These are phyloP conservation scores for Microtus montanus DNA, from an alignment of 2,113 vertebrate species.

Conservation along the genomic window DNA sequence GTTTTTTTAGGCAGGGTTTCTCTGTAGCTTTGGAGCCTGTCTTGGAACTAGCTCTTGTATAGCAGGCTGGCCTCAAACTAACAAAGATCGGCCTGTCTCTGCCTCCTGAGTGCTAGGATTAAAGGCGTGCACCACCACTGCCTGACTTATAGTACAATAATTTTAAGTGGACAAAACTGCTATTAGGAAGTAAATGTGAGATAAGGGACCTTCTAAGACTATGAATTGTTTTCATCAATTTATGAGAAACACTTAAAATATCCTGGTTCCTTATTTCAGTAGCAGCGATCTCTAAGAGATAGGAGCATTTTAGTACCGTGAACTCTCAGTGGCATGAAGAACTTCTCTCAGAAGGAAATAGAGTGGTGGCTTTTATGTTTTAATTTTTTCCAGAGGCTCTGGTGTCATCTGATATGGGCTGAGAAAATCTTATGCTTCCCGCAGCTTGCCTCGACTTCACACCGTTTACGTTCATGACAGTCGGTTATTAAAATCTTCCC, in stretches of 20 bases:
- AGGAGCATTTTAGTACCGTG: slow-evolving; percentile 17
- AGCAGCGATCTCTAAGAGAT: neutral
- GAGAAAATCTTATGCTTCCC: slow-evolving; percentile 36
- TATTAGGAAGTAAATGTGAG: slow-evolving; percentile 19
- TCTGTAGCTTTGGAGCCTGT: too few relatives aligned
- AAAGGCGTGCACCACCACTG: too few relatives aligned
- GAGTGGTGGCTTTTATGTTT: slow-evolving; percentile 2
- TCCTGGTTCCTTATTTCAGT: slow-evolving; percentile 19
- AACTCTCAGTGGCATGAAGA: slow-evolving; percentile 63
- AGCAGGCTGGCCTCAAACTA: too few relatives aligned
- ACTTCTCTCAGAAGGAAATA: slow-evolving; percentile 11
- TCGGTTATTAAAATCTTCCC: slow-evolving; percentile 22
- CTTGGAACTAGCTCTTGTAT: too few relatives aligned
- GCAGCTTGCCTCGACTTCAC: neutral
- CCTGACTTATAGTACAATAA: too few relatives aligned
- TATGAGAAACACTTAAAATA: slow-evolving; percentile 38
- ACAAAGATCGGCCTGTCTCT: too few relatives aligned
- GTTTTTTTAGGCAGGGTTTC: too few relatives aligned
- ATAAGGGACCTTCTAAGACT: neutral
- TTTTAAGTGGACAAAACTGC: neutral
- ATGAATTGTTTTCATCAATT: slow-evolving; percentile 26
- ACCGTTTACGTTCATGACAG: neutral
- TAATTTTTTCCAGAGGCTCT: slow-evolving; percentile 38
- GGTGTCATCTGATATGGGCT: neutral
- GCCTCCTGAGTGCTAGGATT: too few relatives aligned